A percentile compares a stretch with the other conserved stretches of the same genome.
These are phyloP conservation scores for Gracilinanus agilis DNA, from an alignment of 2,113 vertebrate genomes.

Conservation along the genomic window DNA sequence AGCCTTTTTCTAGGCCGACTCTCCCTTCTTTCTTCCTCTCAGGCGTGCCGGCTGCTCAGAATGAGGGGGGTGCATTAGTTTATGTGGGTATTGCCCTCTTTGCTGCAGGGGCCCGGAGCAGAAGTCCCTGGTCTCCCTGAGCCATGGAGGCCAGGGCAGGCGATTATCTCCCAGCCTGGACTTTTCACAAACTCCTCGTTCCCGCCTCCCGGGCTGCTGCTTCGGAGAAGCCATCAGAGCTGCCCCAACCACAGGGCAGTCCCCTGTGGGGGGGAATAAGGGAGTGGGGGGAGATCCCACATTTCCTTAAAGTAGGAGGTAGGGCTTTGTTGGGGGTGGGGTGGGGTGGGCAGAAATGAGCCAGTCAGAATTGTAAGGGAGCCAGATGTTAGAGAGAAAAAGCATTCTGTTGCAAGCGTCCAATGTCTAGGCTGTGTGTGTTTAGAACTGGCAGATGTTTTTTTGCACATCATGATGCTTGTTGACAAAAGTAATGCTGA, in stretches of 20 bases:
- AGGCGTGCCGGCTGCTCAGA: background rate
- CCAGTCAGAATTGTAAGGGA: conserved; percentile 20
- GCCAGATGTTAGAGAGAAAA: conserved; percentile 39
- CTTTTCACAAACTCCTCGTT: background rate
- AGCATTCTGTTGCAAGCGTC: conserved; percentile 7
- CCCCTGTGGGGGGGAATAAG: conserved; percentile 1
- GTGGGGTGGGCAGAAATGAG: background rate
- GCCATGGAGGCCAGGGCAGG: background rate
- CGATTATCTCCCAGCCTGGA: background rate
- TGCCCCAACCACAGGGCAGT: background rate
- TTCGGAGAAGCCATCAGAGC: background rate
- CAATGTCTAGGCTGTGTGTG: conserved; percentile 15
- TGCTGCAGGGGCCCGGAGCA: background rate
- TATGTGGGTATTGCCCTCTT: background rate
- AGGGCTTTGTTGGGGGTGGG: background rate
- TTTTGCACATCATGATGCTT: conserved; percentile 12
- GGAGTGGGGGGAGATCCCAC: conserved; percentile 2
- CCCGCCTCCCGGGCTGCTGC: no score
- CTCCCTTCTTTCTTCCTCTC: background rate
- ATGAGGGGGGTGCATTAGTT: background rate
- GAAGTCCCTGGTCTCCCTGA: background rate
- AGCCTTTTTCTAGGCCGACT: background rate
- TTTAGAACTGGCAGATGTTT: conserved; percentile 32
- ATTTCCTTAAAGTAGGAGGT: conserved; percentile 33
- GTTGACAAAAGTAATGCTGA: conserved; percentile 59